These are phyloP conservation scores for Forbesichthys papilliferus DNA, from an alignment of 2,113 vertebrate genomes.

Conservation along the genomic window DNA sequence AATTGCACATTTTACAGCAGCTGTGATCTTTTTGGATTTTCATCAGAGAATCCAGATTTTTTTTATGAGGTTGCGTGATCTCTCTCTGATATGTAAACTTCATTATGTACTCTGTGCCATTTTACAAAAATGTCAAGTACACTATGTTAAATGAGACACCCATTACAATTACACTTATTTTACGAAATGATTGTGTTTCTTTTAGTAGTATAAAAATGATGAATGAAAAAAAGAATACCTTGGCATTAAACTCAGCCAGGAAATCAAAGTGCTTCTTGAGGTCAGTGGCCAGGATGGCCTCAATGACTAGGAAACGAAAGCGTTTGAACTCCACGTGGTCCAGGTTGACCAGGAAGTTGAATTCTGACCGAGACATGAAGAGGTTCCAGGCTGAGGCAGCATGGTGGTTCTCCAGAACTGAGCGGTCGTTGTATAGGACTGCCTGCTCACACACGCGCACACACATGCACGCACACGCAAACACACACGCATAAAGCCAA, in stretches of 20 bases:
- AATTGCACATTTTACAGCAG: too few relatives aligned
- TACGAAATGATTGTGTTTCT: too few relatives aligned
- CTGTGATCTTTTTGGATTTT: too few relatives aligned
- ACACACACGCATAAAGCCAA: background rate
- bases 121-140: too few relatives aligned
- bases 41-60: too few relatives aligned
- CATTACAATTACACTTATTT: too few relatives aligned
- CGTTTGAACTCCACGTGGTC: constrained; percentile 97
- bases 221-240: constrained; percentile 77
- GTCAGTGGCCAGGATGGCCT: constrained; percentile 97
- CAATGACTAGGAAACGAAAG: constrained; percentile 97
- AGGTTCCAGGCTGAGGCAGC: constrained; percentile 97
- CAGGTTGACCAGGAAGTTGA: constrained; percentile 92
- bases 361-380: constrained; percentile 94
- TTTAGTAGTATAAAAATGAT: too few relatives aligned
- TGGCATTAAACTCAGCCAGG: constrained; percentile 93
- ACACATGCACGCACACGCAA: constrained; percentile 14
- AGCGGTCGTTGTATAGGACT: constrained; percentile 96
- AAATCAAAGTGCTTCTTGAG: constrained; percentile 99
- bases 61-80: too few relatives aligned
- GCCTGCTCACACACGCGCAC: constrained; percentile 76
- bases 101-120: too few relatives aligned
- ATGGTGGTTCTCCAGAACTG: constrained; percentile 96
- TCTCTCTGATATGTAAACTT: too few relatives aligned
- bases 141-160: too few relatives aligned